A percentile compares a stretch with the other conserved stretches of the same genome.
Evolutionary conservation across 2,797 vertebrate species (phyloP).

Genomic region (Pseudochirops cupreus): DNA sequence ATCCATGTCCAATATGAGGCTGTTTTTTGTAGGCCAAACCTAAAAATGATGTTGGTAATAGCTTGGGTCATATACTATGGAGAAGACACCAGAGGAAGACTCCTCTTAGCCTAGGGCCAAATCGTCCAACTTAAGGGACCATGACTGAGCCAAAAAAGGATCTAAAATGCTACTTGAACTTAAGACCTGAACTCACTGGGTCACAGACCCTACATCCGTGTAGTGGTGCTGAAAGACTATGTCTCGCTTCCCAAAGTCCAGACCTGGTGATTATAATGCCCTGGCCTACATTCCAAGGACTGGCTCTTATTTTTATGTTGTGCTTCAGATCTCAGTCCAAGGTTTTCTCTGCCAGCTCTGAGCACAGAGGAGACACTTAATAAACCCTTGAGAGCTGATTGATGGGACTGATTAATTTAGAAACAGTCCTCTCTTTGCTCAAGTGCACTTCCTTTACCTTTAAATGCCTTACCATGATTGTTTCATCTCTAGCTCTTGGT

Average conservation of each 20-base stretch:
- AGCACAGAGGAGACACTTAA: background rate
- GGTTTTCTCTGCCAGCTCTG: background rate
- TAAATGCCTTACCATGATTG: background rate
- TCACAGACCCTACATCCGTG: background rate
- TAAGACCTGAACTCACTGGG: conserved; percentile 37
- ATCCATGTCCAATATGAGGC: background rate
- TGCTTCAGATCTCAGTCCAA: background rate
- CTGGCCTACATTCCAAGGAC: background rate
- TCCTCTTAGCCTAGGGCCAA: background rate
- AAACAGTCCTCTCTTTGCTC: background rate
- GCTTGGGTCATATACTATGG: background rate
- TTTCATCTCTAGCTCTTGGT: conserved; percentile 18
- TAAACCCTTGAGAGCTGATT: background rate
- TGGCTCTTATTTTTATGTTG: conserved; percentile 9
- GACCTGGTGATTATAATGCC: conserved; percentile 1
- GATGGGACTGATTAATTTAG: background rate
- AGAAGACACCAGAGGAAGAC: background rate
- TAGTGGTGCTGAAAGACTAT: background rate
- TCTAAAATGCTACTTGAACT: background rate
- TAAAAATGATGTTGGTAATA: background rate
- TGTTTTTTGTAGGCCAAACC: background rate
- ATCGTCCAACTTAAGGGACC: background rate
- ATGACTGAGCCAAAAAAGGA: background rate
- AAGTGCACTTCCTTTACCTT: background rate
- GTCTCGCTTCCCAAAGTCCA: background rate